Conservation (phyloP, 2,797 vertebrate genomes). For the Buceros bicornis region DNA sequence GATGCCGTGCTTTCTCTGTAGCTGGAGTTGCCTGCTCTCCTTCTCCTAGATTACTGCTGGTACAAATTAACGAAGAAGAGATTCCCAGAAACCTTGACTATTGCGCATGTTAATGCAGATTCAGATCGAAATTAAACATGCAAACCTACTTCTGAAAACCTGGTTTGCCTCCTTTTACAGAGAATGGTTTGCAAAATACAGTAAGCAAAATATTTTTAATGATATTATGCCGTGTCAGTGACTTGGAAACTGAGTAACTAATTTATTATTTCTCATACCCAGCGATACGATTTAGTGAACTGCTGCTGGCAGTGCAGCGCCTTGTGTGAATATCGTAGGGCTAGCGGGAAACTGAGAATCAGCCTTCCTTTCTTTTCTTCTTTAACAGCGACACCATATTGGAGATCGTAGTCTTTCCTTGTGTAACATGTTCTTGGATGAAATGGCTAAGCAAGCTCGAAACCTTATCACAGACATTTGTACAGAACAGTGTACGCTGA, state of each 20-base stretch:
- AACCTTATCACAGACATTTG: conserved; percentile 99
- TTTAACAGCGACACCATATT: conserved; percentile 93
- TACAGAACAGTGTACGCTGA: conserved; percentile 97
- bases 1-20: neutral
- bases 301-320: neutral
- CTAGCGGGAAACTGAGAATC: neutral
- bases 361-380: neutral
- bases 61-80: neutral
- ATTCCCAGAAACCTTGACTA: neutral
- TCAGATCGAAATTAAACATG: neutral
- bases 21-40: neutral
- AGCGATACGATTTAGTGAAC: neutral
- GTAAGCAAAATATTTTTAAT: neutral
- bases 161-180: neutral
- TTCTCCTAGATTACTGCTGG: neutral
- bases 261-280: neutral
- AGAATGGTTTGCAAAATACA: neutral
- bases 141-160: neutral
- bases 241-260: neutral
- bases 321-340: neutral
- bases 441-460: conserved; percentile 98
- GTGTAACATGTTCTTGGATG: conserved; percentile 99
- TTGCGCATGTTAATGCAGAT: neutral
- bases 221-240: no score
- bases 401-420: conserved; percentile 97